Percentiles rank a stretch among this genome's conserved stretches.
Evolutionary conservation across 2,113 vertebrate species (phyloP).

Genomic region (Ochotona princeps): DNA sequence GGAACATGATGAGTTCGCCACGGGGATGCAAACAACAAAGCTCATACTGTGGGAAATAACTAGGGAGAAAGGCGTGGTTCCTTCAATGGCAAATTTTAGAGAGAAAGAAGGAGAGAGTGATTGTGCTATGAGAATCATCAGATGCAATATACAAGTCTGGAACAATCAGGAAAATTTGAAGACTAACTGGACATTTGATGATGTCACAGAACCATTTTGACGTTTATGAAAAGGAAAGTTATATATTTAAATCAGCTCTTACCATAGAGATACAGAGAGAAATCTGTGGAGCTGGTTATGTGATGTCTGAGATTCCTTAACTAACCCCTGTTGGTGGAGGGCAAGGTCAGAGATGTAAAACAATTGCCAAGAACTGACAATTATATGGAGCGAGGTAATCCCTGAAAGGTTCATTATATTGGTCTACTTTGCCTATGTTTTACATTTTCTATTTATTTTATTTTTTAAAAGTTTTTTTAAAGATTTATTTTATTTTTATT

Average conservation of each 20-base stretch:
- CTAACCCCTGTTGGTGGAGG: not conserved
- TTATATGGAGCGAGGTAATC: not conserved
- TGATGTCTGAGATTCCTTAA: not conserved
- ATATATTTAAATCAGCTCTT: not conserved
- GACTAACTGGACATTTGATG: slow-evolving; percentile 23
- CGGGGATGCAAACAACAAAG: not conserved
- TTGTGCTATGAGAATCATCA: not conserved
- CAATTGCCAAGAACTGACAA: not conserved
- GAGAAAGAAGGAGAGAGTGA: not conserved
- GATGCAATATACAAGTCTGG: not conserved
- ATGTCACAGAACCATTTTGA: not conserved
- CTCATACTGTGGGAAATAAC: not conserved
- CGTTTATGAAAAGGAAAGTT: too few species aligned
- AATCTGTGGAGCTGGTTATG: not conserved
- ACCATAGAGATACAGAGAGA: not conserved
- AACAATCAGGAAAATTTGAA: not conserved
- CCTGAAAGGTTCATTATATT: not conserved
- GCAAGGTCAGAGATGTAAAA: not conserved
- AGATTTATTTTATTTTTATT: too few species aligned
- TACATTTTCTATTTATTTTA: slow-evolving; percentile 5
- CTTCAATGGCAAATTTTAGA: not conserved
- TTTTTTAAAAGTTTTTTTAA: too few species aligned
- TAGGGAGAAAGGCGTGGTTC: not conserved
- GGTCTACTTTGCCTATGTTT: not conserved
- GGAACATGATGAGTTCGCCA: not conserved